A percentile compares a stretch with the other conserved stretches of the same genome.
Evolutionary conservation across 2,888 invertebrate genomes (phyloP).

Genomic region (Molorchus minor): DNA sequence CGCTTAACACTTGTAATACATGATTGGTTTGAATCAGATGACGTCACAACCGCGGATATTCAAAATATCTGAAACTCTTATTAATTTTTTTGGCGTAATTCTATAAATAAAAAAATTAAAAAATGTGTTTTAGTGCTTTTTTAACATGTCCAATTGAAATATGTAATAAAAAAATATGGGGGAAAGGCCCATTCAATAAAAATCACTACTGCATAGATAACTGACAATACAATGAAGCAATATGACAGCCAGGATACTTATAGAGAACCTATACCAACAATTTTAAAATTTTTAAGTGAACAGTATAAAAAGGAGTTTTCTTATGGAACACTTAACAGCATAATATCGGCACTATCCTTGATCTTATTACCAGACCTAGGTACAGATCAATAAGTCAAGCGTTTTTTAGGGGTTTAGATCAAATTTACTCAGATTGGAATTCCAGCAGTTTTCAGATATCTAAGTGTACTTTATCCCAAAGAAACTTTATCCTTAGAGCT

Average conservation of each 20-base stretch:
- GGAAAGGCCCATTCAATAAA: too few species aligned
- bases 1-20: too few species aligned
- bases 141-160: too few species aligned
- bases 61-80: too few species aligned
- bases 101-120: too few species aligned
- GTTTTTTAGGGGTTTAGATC: background rate
- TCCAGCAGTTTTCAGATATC: too few species aligned
- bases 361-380: background rate
- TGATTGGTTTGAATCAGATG: too few species aligned
- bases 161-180: too few species aligned
- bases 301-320: background rate
- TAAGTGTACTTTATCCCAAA: background rate
- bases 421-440: background rate
- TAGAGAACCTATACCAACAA: background rate
- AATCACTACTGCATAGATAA: background rate
- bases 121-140: too few species aligned
- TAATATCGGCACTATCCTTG: background rate
- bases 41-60: too few species aligned
- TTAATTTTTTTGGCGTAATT: too few species aligned
- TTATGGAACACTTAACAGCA: background rate
- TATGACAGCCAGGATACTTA: background rate
- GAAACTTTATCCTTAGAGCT: background rate
- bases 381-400: background rate
- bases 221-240: background rate
- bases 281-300: background rate